Conservation (phyloP, 64 coral and sea anemone species). For the Montipora capricornis region DNA sequence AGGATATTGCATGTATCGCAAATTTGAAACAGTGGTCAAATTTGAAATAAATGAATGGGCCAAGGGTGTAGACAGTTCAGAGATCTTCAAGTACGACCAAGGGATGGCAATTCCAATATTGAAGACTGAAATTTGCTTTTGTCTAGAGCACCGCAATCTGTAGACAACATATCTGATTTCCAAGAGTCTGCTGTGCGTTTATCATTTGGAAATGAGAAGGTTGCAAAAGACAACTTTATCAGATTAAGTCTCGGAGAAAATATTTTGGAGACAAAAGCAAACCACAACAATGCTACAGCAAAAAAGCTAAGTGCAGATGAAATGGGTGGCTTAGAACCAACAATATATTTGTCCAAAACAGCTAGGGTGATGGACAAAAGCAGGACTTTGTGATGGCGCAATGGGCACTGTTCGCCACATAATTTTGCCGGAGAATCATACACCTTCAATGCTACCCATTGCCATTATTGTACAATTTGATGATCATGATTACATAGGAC, state of each 20-base stretch:
- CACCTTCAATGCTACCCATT: conserved; percentile 26
- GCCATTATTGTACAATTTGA: conserved; percentile 40
- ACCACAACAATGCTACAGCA: conserved; percentile 40
- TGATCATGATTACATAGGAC: conserved; percentile 28
- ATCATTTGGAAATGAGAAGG: conserved; percentile 67
- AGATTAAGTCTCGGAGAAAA: conserved; percentile 30
- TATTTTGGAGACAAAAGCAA: conserved; percentile 51
- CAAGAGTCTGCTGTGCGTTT: conserved; percentile 18
- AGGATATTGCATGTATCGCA: conserved; percentile 19
- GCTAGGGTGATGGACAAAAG: conserved; percentile 40
- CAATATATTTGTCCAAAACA: conserved; percentile 19
- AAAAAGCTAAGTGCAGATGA: conserved; percentile 52
- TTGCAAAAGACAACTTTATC: conserved; percentile 56
- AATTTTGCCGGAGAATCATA: conserved; percentile 18
- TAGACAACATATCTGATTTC: conserved; percentile 30
- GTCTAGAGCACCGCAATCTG: conserved; percentile 38
- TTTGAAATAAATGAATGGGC: conserved; percentile 58
- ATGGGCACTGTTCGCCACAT: conserved; percentile 36
- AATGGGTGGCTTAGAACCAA: conserved; percentile 71
- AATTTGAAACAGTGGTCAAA: conserved; percentile 64
- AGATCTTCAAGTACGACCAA: conserved; percentile 48
- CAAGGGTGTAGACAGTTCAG: conserved; percentile 36
- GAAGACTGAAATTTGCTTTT: conserved; percentile 73
- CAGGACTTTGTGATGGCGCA: conserved; percentile 40
- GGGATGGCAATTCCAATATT: conserved; percentile 58